Evolutionary conservation across 2,797 vertebrate species (phyloP), one percentile per base, ranked within the genome.

Genomic region (Eurystomus glaucurus): DNA sequence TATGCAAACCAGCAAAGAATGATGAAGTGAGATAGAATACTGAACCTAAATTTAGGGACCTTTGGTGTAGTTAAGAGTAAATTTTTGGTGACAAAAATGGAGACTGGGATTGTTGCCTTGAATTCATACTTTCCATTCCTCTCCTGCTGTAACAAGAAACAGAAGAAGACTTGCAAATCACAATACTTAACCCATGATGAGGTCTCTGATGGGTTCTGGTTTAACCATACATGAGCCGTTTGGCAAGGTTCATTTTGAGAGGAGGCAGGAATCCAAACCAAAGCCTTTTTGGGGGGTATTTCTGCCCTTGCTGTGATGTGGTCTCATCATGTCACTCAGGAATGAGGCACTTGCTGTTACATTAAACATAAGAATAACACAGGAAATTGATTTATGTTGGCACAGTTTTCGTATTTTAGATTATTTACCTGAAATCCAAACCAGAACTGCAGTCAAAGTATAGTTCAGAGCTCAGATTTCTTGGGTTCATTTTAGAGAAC

Each of bases 391-490:
- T 97, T 96, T 96, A 97, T 97, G 92, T 88, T 98, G 97, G 97
- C 96, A 95, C 43, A 91, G 95, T 80, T 96, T 97, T 97, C 84
- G 69, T 87, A 92, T 82, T 95, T 96, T 77, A 96, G 93, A 89
- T 95, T 96, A 96, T 98, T 97, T 97, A 97, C 95, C 96, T 98
- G 95, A 97, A 98, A 96, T 96, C 89, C 54, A 97, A 97, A 95
- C 85, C 84, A 96, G 82, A 96, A 76, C 87, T 97, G 64, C 58
- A 97, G 88, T 92, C 92, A 79, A 96, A 96, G 88, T 80, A 74
- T 81, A 92, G 78, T 90, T 97, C 93, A 95, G 86, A 91, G 89
- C 68, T 97, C 89, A 60, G 74, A 93, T 97, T 96, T 96, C 92
- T 93, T 77, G 85, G 31, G 58, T 74, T 93, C 20, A 71, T 77